Evolutionary conservation across 2,113 vertebrate genomes (phyloP).

Genomic region (Ciconia stormi): DNA sequence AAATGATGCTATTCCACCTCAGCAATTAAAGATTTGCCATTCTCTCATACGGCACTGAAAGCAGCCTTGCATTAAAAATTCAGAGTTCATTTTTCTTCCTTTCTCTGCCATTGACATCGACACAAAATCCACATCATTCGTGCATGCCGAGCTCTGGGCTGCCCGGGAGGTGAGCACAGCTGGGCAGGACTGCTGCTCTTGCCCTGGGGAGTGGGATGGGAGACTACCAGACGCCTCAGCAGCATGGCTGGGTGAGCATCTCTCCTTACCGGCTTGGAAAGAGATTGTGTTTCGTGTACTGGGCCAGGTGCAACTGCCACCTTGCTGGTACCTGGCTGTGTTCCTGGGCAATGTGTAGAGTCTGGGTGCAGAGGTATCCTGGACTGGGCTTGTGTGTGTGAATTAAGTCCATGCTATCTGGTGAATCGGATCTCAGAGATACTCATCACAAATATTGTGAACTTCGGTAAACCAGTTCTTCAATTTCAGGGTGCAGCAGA

Average conservation of each 20-base stretch:
- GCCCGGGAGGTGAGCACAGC: neutral
- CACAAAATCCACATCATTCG: accelerated
- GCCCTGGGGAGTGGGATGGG: neutral
- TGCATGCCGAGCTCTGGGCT: neutral
- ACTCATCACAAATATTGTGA: neutral
- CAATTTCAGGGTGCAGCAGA: neutral
- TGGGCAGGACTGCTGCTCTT: neutral
- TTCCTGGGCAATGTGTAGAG: neutral
- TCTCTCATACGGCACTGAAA: neutral
- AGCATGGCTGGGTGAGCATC: accelerated
- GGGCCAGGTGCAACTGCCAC: neutral
- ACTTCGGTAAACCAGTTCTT: neutral
- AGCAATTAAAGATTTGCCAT: neutral
- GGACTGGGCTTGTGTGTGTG: neutral
- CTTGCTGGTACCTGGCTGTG: neutral
- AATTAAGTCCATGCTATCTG: neutral
- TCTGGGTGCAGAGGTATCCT: neutral
- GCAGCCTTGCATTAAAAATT: neutral
- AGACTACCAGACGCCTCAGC: neutral
- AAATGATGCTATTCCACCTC: neutral
- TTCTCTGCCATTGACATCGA: neutral
- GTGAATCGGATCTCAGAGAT: accelerated
- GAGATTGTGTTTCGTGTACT: neutral
- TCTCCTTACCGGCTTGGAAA: neutral
- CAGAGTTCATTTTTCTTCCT: neutral